Evolutionary conservation across 1,140 invertebrate genomes (phyloP).

Genomic region (Papilio polytes): DNA sequence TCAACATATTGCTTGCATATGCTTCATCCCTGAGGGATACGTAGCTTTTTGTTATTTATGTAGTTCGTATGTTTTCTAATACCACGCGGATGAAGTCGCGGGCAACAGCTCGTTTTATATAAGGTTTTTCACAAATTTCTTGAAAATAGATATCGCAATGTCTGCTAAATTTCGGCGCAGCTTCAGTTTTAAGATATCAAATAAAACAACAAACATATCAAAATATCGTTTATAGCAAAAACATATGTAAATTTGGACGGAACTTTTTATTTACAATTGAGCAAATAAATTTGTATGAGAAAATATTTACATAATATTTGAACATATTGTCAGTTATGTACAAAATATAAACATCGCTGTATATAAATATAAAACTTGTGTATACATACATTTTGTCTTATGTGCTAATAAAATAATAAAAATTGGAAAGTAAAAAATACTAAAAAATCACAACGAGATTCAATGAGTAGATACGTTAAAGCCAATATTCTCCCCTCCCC

Average conservation of each 20-base stretch:
- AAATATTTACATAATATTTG: background rate
- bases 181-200: slow-evolving; percentile 7
- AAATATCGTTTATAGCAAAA: slow-evolving; percentile 41
- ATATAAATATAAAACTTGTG: slow-evolving; percentile 19
- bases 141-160: no score
- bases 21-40: no score
- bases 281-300: background rate
- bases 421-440: slow-evolving; percentile 40
- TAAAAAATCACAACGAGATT: slow-evolving; percentile 39
- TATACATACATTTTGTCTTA: slow-evolving; percentile 30
- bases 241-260: slow-evolving; percentile 49
- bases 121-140: no score
- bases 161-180: no score
- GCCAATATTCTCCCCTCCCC: background rate
- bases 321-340: slow-evolving; percentile 7
- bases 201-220: slow-evolving; percentile 46
- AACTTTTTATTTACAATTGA: slow-evolving; percentile 39
- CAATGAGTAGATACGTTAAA: slow-evolving; percentile 26
- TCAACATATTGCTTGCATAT: no score
- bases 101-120: no score
- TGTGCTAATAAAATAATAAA: slow-evolving; percentile 13
- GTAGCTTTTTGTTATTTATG: no score
- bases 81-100: no score
- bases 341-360: background rate
- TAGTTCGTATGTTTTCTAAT: no score